Conservation (phyloP, 1,140 invertebrate genomes). For the Penaeus japonicus region DNA sequence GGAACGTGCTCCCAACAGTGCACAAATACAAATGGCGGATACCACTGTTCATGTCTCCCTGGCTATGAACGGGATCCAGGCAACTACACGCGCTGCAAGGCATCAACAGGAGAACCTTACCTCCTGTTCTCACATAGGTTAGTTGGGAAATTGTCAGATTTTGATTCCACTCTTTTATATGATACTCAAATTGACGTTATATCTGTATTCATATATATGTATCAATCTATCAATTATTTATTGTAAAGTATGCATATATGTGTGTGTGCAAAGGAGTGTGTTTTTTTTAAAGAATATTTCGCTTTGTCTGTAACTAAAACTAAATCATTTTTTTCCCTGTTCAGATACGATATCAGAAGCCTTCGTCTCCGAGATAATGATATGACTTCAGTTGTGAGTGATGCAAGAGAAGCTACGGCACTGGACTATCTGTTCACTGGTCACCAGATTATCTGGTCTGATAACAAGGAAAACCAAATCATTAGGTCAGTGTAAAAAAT, state of each 20-base stretch:
- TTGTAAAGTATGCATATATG: too few relatives aligned
- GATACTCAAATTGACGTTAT: background rate
- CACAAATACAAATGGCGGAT: conserved; percentile 82
- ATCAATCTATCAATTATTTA: too few relatives aligned
- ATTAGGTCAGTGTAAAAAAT: conserved; percentile 74
- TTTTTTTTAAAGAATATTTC: too few relatives aligned
- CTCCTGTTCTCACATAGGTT: conserved; percentile 83
- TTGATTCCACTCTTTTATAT: background rate
- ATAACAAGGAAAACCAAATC: conserved; percentile 87
- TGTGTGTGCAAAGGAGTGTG: too few relatives aligned
- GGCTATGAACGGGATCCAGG: conserved; percentile 77
- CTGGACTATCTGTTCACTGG: conserved; percentile 88
- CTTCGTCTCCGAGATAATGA: conserved; percentile 82
- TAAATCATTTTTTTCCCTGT: background rate
- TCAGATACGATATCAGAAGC: conserved; percentile 82
- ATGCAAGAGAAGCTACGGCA: conserved; percentile 82
- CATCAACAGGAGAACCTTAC: conserved; percentile 67
- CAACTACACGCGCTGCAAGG: conserved; percentile 71
- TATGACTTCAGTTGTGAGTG: conserved; percentile 84
- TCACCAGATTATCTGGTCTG: conserved; percentile 94
- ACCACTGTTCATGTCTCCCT: conserved; percentile 78
- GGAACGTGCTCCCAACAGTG: conserved; percentile 85
- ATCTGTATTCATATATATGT: background rate
- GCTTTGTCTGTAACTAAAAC: background rate
- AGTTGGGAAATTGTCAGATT: background rate